phyloP scores from a whole-genome alignment of 2,113 vertebrate genomes.

The Campylomormyrus numenius region DNA sequence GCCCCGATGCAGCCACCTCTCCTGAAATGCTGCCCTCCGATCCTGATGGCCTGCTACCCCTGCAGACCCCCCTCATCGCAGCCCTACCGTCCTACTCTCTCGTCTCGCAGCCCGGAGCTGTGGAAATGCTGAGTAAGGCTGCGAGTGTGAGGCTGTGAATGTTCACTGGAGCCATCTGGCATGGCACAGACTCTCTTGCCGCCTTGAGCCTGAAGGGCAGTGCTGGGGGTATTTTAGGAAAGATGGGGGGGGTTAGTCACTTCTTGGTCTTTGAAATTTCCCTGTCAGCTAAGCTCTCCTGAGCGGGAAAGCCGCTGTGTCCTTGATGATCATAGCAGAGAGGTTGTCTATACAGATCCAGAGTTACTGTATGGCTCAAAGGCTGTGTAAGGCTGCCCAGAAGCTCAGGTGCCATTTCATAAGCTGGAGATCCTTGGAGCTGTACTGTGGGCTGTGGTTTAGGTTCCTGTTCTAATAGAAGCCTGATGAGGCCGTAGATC shows the following conservation, averaged over 20 bases:
- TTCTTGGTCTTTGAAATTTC: neutral
- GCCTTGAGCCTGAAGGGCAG: neutral
- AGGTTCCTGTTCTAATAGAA: neutral
- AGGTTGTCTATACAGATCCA: neutral
- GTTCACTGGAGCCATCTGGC: neutral
- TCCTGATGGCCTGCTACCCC: neutral
- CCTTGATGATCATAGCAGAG: neutral
- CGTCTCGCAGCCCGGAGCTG: neutral
- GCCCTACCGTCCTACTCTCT: neutral
- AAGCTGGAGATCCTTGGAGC: neutral
- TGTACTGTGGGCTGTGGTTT: neutral
- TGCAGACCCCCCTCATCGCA: neutral
- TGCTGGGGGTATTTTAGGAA: neutral
- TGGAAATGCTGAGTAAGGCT: neutral
- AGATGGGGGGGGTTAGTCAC: neutral
- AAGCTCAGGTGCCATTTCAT: neutral
- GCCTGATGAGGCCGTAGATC: neutral
- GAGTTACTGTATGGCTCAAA: neutral
- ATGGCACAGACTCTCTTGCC: neutral
- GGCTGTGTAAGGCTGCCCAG: neutral
- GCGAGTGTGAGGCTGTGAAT: neutral
- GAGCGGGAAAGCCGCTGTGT: neutral
- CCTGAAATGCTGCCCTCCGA: neutral
- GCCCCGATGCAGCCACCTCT: neutral
- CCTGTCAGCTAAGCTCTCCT: neutral